Percentiles rank a stretch among this genome's conserved stretches.
phyloP scores from a whole-genome alignment of 2,113 vertebrate species.

The Oophaga pumilio region DNA sequence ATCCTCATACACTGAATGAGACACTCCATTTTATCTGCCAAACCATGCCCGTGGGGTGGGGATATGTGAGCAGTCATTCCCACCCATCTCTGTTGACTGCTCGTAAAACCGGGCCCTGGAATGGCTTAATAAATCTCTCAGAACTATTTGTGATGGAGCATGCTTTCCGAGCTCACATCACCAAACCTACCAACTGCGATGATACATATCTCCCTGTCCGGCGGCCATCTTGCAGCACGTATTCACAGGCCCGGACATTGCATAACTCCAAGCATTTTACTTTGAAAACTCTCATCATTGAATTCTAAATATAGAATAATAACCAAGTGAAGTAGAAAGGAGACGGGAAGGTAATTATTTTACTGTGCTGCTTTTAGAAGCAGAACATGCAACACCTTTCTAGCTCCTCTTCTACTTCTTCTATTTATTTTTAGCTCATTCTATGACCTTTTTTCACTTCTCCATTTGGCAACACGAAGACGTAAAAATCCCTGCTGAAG shows the following conservation, averaged over 20 bases:
- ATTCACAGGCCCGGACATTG: not conserved
- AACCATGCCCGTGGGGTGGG: too few species aligned
- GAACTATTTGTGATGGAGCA: too few species aligned
- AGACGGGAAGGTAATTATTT: conserved; percentile 59
- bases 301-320: not conserved
- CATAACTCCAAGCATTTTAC: not conserved
- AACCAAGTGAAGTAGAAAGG: conserved; percentile 28
- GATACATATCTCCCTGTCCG: too few species aligned
- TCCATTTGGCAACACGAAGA: conserved; percentile 41
- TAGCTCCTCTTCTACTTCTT: conserved; percentile 61
- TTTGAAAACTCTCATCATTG: not conserved
- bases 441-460: conserved; percentile 61
- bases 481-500: not conserved
- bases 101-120: too few species aligned
- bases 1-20: too few species aligned
- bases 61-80: too few species aligned
- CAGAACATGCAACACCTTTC: conserved; percentile 61
- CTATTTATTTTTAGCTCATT: conserved; percentile 61
- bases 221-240: not conserved
- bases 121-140: too few species aligned
- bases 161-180: too few species aligned
- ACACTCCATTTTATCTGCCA: too few species aligned
- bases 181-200: too few species aligned
- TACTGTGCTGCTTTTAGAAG: conserved; percentile 51
- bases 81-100: too few species aligned